A percentile compares a stretch with the other conserved stretches of the same genome.
These are phyloP conservation scores for Chymomyza caudatula DNA, from an alignment of 2,888 invertebrate species.

Conservation along the genomic window DNA sequence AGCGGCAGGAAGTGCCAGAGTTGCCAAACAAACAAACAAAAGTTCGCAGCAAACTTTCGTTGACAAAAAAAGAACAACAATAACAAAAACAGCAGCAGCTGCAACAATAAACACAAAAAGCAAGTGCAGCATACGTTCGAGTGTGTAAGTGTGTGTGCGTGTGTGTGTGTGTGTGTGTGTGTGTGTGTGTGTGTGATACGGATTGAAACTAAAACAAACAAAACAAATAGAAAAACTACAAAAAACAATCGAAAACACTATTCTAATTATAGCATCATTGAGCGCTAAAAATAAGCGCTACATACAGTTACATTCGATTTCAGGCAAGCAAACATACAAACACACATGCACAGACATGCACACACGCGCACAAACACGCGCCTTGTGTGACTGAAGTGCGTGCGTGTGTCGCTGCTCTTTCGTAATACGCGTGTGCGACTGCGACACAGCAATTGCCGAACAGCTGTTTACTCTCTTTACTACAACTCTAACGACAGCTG, in stretches of 20 bases:
- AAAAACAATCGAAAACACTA: neutral
- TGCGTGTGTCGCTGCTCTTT: slow-evolving; percentile 25
- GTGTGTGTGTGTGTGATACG: neutral
- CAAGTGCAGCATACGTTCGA: neutral
- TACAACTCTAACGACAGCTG: slow-evolving; percentile 3
- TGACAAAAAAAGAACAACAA: neutral
- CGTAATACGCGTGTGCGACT: neutral
- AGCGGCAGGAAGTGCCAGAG: slow-evolving; percentile 22
- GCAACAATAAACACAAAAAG: neutral
- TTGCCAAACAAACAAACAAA: slow-evolving; percentile 24
- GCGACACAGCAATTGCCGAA: slow-evolving; percentile 15
- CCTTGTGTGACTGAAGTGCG: slow-evolving; percentile 12
- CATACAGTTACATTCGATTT: neutral
- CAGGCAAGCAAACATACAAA: slow-evolving; percentile 5
- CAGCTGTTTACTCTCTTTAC: slow-evolving; percentile 1
- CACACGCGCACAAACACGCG: slow-evolving; percentile 20
- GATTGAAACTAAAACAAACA: neutral
- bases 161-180: neutral
- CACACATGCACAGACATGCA: neutral
- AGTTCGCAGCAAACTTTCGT: neutral
- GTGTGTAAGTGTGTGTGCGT: neutral
- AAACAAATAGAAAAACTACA: neutral
- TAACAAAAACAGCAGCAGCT: slow-evolving; percentile 8
- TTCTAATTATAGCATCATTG: slow-evolving; percentile 1
- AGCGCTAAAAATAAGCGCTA: slow-evolving; percentile 1